These are phyloP conservation scores for Crotalus helleri DNA, from an alignment of 2,113 vertebrate species.

Conservation along the genomic window DNA sequence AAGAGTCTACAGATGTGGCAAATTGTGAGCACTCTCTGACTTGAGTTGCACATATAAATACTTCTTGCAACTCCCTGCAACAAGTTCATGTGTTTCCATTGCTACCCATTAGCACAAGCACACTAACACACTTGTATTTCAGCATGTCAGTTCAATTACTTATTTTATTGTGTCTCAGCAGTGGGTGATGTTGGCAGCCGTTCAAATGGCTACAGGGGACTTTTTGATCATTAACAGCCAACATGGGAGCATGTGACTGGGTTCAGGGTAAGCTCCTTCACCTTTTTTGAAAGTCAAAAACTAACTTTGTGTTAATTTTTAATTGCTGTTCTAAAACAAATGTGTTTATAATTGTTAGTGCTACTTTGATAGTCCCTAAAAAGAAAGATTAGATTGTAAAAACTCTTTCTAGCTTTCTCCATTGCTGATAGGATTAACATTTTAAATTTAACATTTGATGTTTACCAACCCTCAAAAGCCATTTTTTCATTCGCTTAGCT, in stretches of 20 bases:
- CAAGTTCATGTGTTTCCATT: neutral
- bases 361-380: neutral
- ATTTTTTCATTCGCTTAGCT: neutral
- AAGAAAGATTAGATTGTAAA: neutral
- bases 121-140: neutral
- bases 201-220: constrained; percentile 4
- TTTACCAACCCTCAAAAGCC: constrained; percentile 6
- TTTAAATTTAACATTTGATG: constrained; percentile 1
- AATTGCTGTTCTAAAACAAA: neutral
- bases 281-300: neutral
- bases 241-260: neutral
- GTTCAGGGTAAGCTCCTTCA: neutral
- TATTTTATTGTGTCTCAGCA: constrained; percentile 23
- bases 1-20: neutral
- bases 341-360: neutral
- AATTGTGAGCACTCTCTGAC: neutral
- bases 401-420: neutral
- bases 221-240: constrained; percentile 10
- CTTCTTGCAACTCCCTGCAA: neutral
- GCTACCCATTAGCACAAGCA: neutral
- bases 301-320: neutral
- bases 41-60: neutral
- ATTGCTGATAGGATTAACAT: neutral
- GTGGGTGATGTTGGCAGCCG: neutral
- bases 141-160: constrained; percentile 9